Percentiles rank a stretch among this genome's conserved stretches.
These are phyloP conservation scores for Lycophotia porphyrea DNA, from an alignment of 2,888 invertebrate species.

Conservation along the genomic window DNA sequence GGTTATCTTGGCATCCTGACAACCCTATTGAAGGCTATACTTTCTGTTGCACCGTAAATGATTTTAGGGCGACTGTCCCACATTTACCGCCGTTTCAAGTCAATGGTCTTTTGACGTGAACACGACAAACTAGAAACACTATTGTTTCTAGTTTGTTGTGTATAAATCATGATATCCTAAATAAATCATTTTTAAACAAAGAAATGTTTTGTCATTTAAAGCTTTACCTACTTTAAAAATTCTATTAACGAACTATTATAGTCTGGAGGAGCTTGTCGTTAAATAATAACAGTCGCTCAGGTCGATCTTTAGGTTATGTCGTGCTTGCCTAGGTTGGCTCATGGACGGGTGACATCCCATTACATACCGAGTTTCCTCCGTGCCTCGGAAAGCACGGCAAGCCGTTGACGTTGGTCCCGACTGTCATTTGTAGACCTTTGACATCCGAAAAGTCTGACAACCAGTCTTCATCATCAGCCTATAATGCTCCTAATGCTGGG, in stretches of 20 bases:
- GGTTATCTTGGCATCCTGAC: constrained; percentile 90
- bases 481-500: too few species aligned
- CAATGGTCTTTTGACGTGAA: constrained; percentile 76
- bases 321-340: neutral
- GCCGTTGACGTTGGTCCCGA: neutral
- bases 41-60: constrained; percentile 91
- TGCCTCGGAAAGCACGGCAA: neutral
- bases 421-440: neutral
- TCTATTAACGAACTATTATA: neutral
- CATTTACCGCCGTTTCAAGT: constrained; percentile 90
- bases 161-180: constrained; percentile 18
- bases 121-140: neutral
- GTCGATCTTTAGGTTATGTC: neutral
- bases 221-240: neutral
- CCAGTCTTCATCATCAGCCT: too few species aligned
- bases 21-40: constrained; percentile 88
- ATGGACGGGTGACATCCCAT: neutral
- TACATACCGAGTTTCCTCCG: neutral
- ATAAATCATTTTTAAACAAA: constrained; percentile 30
- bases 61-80: constrained; percentile 86
- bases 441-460: neutral
- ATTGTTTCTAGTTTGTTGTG: constrained; percentile 2
- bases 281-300: neutral
- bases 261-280: neutral
- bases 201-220: neutral